Evolutionary conservation across 2,113 vertebrate species (phyloP), one percentile per base, ranked within the genome.

Genomic region (Zosterops japonicus): DNA sequence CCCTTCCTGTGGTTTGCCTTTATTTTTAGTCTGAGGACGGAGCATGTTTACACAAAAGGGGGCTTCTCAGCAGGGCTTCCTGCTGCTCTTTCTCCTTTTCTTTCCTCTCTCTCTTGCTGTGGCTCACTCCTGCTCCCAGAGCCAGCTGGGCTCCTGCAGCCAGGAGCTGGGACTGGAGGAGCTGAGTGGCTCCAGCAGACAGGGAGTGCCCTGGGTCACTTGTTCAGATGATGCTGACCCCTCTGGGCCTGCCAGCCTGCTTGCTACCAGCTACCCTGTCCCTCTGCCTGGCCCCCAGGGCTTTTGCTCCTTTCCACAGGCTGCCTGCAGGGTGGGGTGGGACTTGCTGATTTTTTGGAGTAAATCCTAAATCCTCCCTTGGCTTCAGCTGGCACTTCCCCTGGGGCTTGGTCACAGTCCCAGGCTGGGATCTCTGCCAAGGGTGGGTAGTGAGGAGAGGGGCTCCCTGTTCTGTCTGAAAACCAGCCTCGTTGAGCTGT

Each of bases 1-100:
- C 96, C 95, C 96, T 97, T 97, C 96, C 97, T 97, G 93, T 92
- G 96, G 92, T 92, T 97, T 94, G 96, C 90, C 92, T 97, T 95
- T 97, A 97, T 97, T 97, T 97, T 97, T 97, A 97, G 94, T 74
- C 56, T 74, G 93, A 97, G 93, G 94, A 94, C 24, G n/a, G 87
- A 84, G 91, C 8, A 3, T 95, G 95, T 96, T 97, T 97, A 95
- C 90, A 96, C 93, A 96, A 94, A 95, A 96, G 92, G 93, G 94
- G 89, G 90, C 96, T 97, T 95, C 88, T 95, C 90, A 70, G 95
- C 92, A 83, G 69, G 71, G 65, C 59, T 96, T 92, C 93, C 95
- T 47, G 4, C 83, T 78, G 86, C 47, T 86, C 82, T 94, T 81
- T 86, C 74, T 97, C 64, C 25, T 21, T 53, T 33, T 70, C 61